Conservation (phyloP, 2,797 vertebrate genomes). For the Enteromius trimaculatus region DNA sequence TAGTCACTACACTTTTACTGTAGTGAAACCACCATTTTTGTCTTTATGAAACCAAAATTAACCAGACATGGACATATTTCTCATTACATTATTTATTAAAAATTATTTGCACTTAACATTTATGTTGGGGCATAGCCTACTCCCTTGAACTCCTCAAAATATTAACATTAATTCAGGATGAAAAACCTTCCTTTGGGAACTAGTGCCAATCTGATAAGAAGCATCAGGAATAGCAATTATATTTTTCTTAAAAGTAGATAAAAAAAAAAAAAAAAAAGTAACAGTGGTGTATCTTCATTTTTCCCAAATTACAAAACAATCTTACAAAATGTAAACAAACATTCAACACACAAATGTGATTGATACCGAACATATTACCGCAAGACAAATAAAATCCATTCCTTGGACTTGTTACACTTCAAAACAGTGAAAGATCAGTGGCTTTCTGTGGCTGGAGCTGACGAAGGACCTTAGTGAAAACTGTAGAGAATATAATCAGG, state of each 20-base stretch:
- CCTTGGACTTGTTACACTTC: neutral
- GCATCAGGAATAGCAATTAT: constrained; percentile 1
- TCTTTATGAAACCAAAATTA: neutral
- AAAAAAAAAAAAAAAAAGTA: neutral
- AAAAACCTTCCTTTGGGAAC: constrained; percentile 14
- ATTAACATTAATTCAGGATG: constrained; percentile 11
- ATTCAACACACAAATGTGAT: constrained; percentile 34
- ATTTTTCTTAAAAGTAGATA: neutral
- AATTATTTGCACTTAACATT: constrained; percentile 22
- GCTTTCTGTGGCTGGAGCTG: constrained; percentile 19
- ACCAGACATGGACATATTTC: neutral
- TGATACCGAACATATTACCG: neutral
- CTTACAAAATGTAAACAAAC: constrained; percentile 45
- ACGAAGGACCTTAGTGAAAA: constrained; percentile 14
- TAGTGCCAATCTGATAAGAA: constrained; percentile 12
- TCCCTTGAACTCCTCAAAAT: constrained; percentile 33
- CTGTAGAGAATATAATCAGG: constrained; percentile 1
- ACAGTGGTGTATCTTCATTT: constrained; percentile 18
- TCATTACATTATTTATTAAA: constrained; percentile 47
- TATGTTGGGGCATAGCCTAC: constrained; percentile 15
- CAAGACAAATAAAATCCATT: neutral
- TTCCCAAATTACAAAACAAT: constrained; percentile 17
- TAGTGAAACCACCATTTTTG: neutral
- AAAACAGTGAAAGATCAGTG: constrained; percentile 32
- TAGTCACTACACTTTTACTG: neutral